A percentile compares a stretch with the other conserved stretches of the same genome.
phyloP scores from a whole-genome alignment of 2,113 vertebrate species.

The Panurus biarmicus region DNA sequence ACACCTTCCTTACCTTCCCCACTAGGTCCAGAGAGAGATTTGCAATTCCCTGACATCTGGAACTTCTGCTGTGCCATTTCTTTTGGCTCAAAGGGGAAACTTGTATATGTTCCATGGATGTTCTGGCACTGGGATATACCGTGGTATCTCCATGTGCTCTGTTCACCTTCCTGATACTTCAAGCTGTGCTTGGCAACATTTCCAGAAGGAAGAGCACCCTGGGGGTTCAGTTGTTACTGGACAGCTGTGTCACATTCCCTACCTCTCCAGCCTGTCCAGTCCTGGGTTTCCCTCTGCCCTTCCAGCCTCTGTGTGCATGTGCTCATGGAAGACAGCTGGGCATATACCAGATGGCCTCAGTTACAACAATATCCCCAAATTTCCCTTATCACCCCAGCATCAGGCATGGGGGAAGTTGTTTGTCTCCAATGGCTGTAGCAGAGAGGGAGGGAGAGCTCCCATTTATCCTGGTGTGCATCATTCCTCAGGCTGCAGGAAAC shows the following conservation, averaged over 20 bases:
- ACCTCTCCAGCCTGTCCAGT: background rate
- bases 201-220: background rate
- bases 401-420: background rate
- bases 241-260: background rate
- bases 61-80: background rate
- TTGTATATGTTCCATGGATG: background rate
- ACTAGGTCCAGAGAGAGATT: background rate
- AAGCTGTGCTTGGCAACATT: background rate
- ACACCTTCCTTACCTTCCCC: background rate
- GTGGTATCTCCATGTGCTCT: rapidly evolving
- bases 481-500: background rate
- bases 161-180: background rate
- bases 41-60: rapidly evolving
- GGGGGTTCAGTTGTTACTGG: background rate
- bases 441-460: background rate
- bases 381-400: background rate
- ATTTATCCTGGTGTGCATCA: background rate
- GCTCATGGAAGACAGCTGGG: rapidly evolving
- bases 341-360: background rate
- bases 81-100: background rate
- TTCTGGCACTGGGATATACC: background rate
- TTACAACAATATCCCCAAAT: background rate
- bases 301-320: rapidly evolving
- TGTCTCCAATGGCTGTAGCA: background rate
- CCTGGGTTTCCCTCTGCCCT: background rate